A percentile compares a stretch with the other conserved stretches of the same genome.
Conservation (phyloP, 2,797 vertebrate species). For the Enteromius viviparus region DNA sequence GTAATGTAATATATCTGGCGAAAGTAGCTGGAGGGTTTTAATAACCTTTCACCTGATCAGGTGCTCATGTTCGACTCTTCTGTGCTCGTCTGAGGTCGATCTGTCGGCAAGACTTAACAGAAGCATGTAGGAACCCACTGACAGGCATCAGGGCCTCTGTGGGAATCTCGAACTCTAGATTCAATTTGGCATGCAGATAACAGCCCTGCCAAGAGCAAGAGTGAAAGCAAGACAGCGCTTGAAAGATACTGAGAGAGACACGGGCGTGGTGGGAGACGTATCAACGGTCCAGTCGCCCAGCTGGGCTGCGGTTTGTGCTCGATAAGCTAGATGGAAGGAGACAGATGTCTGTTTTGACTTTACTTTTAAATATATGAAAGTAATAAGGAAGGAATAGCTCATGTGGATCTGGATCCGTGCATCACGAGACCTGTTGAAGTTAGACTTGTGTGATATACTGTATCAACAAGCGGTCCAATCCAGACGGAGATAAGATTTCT, state of each 20-base stretch:
- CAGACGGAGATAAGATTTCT: conserved; percentile 11
- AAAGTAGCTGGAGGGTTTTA: conserved; percentile 65
- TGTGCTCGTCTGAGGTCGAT: background rate
- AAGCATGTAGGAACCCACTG: conserved; percentile 25
- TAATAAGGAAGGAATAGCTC: conserved; percentile 1
- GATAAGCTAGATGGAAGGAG: conserved; percentile 52
- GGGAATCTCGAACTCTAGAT: conserved; percentile 46
- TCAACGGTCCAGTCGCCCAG: conserved; percentile 39
- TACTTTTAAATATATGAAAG: conserved; percentile 23
- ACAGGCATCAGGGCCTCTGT: conserved; percentile 32
- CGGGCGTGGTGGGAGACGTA: conserved; percentile 15
- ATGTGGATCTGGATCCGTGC: background rate
- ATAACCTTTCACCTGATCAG: conserved; percentile 53
- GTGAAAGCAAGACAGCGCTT: conserved; percentile 22
- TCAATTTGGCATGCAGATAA: conserved; percentile 54
- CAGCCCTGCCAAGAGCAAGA: conserved; percentile 31
- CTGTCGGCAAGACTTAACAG: conserved; percentile 19
- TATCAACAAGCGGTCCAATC: conserved; percentile 14
- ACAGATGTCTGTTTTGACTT: conserved; percentile 57
- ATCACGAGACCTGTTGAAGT: background rate
- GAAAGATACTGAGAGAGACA: conserved; percentile 46
- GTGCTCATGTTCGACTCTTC: background rate
- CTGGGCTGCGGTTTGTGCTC: conserved; percentile 44
- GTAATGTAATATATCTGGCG: conserved; percentile 74
- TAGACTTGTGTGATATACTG: conserved; percentile 26